A percentile compares a stretch with the other conserved stretches of the same genome.
Conservation (phyloP, 2,888 invertebrate species). For the Scaptomyza flava region DNA sequence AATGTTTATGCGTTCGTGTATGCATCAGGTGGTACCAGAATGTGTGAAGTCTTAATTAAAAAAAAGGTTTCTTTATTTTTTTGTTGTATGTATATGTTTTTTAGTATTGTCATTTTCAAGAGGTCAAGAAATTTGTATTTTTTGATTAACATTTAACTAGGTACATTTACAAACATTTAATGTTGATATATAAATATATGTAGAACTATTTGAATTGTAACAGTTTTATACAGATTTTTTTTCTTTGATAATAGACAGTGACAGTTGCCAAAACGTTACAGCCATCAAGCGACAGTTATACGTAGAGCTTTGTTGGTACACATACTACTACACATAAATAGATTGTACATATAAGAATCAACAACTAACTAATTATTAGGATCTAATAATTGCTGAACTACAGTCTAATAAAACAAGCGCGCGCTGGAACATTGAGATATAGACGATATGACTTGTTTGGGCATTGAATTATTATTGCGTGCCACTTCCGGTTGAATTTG, state of each 20-base stretch:
- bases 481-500: not conserved
- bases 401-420: slow-evolving; percentile 40
- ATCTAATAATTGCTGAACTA: slow-evolving; percentile 66
- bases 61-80: slow-evolving; percentile 17
- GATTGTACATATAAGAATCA: slow-evolving; percentile 50
- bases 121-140: slow-evolving; percentile 60
- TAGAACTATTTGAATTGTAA: slow-evolving; percentile 17
- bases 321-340: slow-evolving; percentile 26
- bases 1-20: slow-evolving; percentile 11
- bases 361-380: slow-evolving; percentile 52
- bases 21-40: slow-evolving; percentile 36
- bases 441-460: slow-evolving; percentile 43
- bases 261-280: slow-evolving; percentile 12
- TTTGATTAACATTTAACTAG: slow-evolving; percentile 41
- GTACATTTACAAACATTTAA: slow-evolving; percentile 25
- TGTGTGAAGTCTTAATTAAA: slow-evolving; percentile 29
- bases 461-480: not conserved
- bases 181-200: slow-evolving; percentile 12
- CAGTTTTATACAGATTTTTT: slow-evolving; percentile 27
- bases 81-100: slow-evolving; percentile 2
- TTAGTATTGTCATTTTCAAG: slow-evolving; percentile 71
- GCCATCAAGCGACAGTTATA: slow-evolving; percentile 36
- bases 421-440: slow-evolving; percentile 46
- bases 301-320: slow-evolving; percentile 31
- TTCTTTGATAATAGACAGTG: slow-evolving; percentile 33